These are phyloP conservation scores for Acropora yongei DNA, from an alignment of 64 coral and sea anemone species.

Conservation along the genomic window DNA sequence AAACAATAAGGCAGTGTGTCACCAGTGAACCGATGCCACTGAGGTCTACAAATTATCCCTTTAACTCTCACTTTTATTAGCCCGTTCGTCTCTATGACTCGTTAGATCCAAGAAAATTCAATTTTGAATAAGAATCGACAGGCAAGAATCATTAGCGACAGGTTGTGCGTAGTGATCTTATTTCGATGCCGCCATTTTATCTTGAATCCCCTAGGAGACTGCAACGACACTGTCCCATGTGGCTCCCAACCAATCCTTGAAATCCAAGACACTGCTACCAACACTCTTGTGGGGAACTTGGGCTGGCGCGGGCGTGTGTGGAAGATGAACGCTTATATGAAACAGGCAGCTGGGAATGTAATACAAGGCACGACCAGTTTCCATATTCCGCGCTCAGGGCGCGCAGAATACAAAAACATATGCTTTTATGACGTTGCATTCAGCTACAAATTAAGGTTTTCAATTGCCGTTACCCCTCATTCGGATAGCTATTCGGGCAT, in stretches of 20 bases:
- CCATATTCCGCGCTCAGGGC: slow-evolving; percentile 48
- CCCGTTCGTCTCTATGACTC: too few species aligned
- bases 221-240: slow-evolving; percentile 77
- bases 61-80: too few species aligned
- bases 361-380: slow-evolving; percentile 30
- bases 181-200: not conserved
- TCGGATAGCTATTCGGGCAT: slow-evolving; percentile 56
- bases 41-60: too few species aligned
- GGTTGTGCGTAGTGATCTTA: too few species aligned
- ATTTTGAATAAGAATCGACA: too few species aligned
- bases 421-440: slow-evolving; percentile 48
- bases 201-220: slow-evolving; percentile 36
- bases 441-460: slow-evolving; percentile 44
- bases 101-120: too few species aligned
- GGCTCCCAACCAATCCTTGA: slow-evolving; percentile 75
- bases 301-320: slow-evolving; percentile 72
- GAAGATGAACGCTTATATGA: slow-evolving; percentile 53
- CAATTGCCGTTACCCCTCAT: slow-evolving; percentile 26
- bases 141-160: too few species aligned
- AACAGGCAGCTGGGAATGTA: slow-evolving; percentile 13
- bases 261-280: slow-evolving; percentile 62
- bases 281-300: slow-evolving; percentile 48
- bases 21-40: too few species aligned
- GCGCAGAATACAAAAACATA: slow-evolving; percentile 38
- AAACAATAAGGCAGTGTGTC: not conserved